Evolutionary conservation across 2,888 invertebrate genomes (phyloP), one percentile per base, ranked within the genome.

Genomic region (Phrixothrix hirtus): DNA sequence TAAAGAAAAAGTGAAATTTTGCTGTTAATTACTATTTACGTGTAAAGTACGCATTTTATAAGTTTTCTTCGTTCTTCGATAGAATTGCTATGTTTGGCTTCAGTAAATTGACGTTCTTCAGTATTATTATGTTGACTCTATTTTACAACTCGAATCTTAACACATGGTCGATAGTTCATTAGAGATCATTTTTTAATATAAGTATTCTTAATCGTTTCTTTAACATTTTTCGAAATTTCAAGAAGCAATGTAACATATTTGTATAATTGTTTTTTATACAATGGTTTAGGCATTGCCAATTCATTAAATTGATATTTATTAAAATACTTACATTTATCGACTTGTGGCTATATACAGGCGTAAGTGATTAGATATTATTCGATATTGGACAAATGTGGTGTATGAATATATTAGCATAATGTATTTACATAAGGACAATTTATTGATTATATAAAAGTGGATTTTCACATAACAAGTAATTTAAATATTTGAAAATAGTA

Each of bases 41-140:
- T 36, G 36, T 3, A 21, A 25, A 36, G 21, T 21, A 21, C 17
- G 7, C 15, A 5, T 17, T 36, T 36, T 36, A 21, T 36, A 11
- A 17, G 36, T 36, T 15, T 36, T 36, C 36, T 21, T 21, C 21
- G 6, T 21, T 10, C 17, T 36, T 4, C 16, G 7, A n/a, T 34
- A 21, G 9, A 7, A 15, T 2, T 10, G 21, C 11, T 36, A 25
- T 25, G 36, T 36, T 36, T 36, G 36, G 36, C 36, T 36, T 36
- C 36, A 36, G 25, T 36, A 36, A 36, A 36, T 36, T 38, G 21
- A 27, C 15, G 16, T n/a, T n/a, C n/a, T 1, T 27, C 27, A 12
- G 37, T 25, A 5, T 34, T 34, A 34, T 34, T 14, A 36, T 36
- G 36, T 36, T 36, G 15, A 21, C 21, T 36, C 12, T 31, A 3